Evolutionary conservation across 2,113 vertebrate genomes (phyloP).

Genomic region (Paramormyrops kingsleyae): DNA sequence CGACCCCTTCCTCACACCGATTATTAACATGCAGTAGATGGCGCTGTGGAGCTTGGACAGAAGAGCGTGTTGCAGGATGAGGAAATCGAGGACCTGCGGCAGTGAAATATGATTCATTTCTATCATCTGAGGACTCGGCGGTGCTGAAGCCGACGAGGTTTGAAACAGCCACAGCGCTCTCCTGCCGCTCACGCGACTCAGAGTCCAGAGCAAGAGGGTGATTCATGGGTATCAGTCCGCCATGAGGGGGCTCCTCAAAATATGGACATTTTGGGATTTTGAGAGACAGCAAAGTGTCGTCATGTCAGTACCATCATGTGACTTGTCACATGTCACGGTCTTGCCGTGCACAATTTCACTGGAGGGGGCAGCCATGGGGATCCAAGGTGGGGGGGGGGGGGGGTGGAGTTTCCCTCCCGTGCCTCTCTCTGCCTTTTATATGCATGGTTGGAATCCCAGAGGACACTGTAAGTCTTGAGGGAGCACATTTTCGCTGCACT

Average conservation of each 20-base stretch:
- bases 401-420: not conserved
- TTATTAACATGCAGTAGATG: not conserved
- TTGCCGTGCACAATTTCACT: not conserved
- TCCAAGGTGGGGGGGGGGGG: not conserved
- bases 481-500: not conserved
- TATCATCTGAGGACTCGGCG: not conserved
- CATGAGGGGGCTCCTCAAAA: not conserved
- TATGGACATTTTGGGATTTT: not conserved
- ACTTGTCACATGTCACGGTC: not conserved
- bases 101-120: not conserved
- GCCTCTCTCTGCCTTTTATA: not conserved
- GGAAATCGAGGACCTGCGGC: not conserved
- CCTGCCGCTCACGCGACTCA: not conserved
- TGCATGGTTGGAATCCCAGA: not conserved
- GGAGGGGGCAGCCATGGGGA: not conserved
- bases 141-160: not conserved
- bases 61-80: not conserved
- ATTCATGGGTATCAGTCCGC: not conserved
- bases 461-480: not conserved
- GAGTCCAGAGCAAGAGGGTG: not conserved
- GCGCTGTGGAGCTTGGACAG: constrained; percentile 1
- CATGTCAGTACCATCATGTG: not conserved
- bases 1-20: not conserved
- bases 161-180: not conserved
- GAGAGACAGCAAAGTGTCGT: not conserved